These are phyloP conservation scores for Notospermus geniculatus DNA, from an alignment of 1,140 invertebrate genomes.

Conservation along the genomic window DNA sequence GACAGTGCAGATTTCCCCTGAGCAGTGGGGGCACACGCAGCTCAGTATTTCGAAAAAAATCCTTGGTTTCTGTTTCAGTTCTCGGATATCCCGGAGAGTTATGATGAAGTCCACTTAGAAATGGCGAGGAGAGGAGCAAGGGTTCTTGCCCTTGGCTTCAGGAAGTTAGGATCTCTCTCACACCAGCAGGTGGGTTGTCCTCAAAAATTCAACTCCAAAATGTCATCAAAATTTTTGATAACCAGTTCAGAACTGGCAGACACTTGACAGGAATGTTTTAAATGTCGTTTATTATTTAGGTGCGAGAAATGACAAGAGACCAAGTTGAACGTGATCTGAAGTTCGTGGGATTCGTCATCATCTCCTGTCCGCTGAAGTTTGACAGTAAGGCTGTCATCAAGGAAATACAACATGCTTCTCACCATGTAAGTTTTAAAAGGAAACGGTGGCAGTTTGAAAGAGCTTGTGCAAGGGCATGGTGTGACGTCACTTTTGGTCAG, in stretches of 20 bases:
- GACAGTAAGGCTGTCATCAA: conserved; percentile 92
- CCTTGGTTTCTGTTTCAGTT: conserved; percentile 60
- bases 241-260: no score
- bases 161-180: conserved; percentile 52
- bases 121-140: conserved; percentile 89
- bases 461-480: no score
- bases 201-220: no score
- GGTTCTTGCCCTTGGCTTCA: conserved; percentile 84
- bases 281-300: conserved; percentile 46
- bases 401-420: conserved; percentile 88
- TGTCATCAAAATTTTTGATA: no score
- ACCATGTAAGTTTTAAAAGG: conserved; percentile 70
- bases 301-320: conserved; percentile 79
- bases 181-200: conserved; percentile 55
- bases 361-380: conserved; percentile 94
- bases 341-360: conserved; percentile 98
- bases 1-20: no score
- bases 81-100: conserved; percentile 65
- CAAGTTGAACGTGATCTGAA: conserved; percentile 82
- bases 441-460: no score
- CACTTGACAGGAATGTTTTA: no score
- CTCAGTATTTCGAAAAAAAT: no score
- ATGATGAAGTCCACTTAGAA: conserved; percentile 81
- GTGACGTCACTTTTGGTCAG: no score
- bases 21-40: no score